These are phyloP conservation scores for Solea solea DNA, from an alignment of 2,113 vertebrate genomes.

Conservation along the genomic window DNA sequence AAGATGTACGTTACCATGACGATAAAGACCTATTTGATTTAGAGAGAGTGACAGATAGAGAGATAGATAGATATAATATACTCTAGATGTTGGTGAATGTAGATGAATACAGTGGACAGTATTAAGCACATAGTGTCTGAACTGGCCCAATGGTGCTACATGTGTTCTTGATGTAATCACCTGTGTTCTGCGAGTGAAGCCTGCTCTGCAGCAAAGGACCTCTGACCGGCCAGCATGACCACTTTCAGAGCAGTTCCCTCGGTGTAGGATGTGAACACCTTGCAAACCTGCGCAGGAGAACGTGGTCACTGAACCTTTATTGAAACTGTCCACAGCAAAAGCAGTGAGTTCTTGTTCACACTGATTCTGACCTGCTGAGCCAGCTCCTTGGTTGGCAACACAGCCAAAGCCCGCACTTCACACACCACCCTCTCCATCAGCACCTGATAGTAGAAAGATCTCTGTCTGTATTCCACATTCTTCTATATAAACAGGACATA, in stretches of 20 bases:
- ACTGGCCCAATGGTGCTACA: too few species aligned
- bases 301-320: background rate
- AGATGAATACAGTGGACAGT: too few species aligned
- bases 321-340: background rate
- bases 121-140: too few species aligned
- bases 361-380: constrained; percentile 87
- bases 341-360: background rate
- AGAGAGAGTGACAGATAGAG: too few species aligned
- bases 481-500: background rate
- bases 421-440: constrained; percentile 87
- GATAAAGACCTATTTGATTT: too few species aligned
- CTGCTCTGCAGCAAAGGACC: constrained; percentile 87
- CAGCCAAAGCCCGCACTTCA: constrained; percentile 87
- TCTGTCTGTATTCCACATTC: background rate
- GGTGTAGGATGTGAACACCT: constrained; percentile 88
- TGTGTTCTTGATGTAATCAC: constrained; percentile 66
- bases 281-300: constrained; percentile 84
- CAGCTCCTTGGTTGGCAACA: constrained; percentile 96
- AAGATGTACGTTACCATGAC: too few species aligned
- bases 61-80: too few species aligned
- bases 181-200: constrained; percentile 85
- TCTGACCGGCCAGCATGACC: constrained; percentile 88
- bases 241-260: constrained; percentile 87
- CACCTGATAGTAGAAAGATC: constrained; percentile 73
- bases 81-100: too few species aligned